Percentiles rank a stretch among this genome's conserved stretches.
Evolutionary conservation across 1,140 invertebrate genomes (phyloP).

Genomic region (Drosophila pseudoananassae): DNA sequence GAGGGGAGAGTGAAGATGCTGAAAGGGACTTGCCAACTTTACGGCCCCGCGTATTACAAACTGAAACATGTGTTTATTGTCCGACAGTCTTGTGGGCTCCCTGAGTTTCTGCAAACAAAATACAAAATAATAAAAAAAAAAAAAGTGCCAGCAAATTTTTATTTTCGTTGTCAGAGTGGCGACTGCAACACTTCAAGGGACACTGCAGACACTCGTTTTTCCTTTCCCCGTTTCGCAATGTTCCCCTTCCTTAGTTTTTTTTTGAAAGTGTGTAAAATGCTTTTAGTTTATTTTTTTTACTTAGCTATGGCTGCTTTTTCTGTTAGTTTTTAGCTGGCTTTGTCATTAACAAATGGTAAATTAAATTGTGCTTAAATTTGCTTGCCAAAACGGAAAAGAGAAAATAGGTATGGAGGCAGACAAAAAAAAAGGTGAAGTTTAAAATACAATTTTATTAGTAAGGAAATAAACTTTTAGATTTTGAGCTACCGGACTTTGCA

Average conservation of each 20-base stretch:
- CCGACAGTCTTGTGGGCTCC: slow-evolving; percentile 38
- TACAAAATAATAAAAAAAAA: background rate
- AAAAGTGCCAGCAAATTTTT: slow-evolving; percentile 24
- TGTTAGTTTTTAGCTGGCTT: slow-evolving; percentile 43
- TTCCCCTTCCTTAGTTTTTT: slow-evolving; percentile 36
- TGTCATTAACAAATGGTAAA: slow-evolving; percentile 78
- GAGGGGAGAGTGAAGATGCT: background rate
- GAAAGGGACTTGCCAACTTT: slow-evolving; percentile 51
- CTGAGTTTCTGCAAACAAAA: slow-evolving; percentile 15
- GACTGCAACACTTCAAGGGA: slow-evolving; percentile 78
- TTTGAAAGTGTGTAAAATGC: slow-evolving; percentile 42
- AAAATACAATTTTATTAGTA: no score
- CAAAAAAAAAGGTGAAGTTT: background rate
- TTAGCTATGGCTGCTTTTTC: slow-evolving; percentile 16
- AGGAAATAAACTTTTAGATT: background rate
- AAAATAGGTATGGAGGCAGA: background rate
- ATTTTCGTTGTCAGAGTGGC: slow-evolving; percentile 71
- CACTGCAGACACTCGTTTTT: slow-evolving; percentile 33
- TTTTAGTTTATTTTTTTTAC: slow-evolving; percentile 27
- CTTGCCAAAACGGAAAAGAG: slow-evolving; percentile 21
- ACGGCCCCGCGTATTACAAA: slow-evolving; percentile 75
- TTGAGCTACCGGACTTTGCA: background rate
- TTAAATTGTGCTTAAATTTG: slow-evolving; percentile 75
- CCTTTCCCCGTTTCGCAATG: background rate
- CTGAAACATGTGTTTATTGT: slow-evolving; percentile 80